Conservation (phyloP, 2,888 invertebrate genomes). For the Atethmia centrago region DNA sequence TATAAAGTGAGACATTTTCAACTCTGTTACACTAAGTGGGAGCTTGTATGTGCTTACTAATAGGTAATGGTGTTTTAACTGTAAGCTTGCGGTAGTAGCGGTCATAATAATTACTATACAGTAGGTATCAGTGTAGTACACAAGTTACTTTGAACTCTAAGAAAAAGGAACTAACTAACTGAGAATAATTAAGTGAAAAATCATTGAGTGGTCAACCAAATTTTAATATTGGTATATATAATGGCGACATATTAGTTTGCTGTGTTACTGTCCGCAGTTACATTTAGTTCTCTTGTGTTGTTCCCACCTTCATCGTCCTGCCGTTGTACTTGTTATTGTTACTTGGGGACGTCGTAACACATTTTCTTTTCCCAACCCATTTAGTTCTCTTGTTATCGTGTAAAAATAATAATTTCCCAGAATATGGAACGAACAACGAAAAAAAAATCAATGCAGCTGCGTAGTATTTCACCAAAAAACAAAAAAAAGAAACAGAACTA, state of each 20-base stretch:
- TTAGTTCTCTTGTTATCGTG: background rate
- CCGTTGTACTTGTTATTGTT: background rate
- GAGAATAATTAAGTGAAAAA: background rate
- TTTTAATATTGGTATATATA: too few species aligned
- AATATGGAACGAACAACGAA: background rate
- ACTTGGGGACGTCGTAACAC: background rate
- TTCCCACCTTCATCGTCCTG: background rate
- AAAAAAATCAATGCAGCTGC: background rate
- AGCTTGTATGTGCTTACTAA: background rate
- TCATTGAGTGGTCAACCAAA: too few species aligned
- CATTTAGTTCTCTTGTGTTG: background rate
- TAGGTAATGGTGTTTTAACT: too few species aligned
- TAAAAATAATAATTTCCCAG: background rate
- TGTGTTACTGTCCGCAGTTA: background rate
- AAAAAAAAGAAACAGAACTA: background rate
- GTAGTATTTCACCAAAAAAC: background rate
- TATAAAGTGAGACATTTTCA: background rate
- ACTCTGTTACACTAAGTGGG: background rate
- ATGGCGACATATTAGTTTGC: background rate
- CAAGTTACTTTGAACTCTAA: too few species aligned
- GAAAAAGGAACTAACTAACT: too few species aligned
- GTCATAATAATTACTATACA: background rate
- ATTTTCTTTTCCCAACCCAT: background rate
- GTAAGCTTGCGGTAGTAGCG: background rate
- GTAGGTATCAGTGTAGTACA: background rate